Conservation (phyloP, 2,888 invertebrate genomes). For the Archips crataeganus region DNA sequence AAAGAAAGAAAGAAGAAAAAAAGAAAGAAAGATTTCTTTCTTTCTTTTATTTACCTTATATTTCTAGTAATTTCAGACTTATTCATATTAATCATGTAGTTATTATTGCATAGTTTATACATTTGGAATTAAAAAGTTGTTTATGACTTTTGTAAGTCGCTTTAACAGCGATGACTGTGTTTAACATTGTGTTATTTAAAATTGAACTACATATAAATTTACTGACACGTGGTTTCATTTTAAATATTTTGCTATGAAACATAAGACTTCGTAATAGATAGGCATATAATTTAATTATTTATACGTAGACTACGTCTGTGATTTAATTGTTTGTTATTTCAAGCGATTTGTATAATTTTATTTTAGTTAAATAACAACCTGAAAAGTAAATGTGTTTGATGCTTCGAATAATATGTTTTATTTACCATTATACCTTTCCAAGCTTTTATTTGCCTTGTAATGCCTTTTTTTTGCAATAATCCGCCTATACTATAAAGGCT, state of each 20-base stretch:
- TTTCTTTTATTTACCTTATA: not conserved
- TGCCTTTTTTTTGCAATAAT: too few species aligned
- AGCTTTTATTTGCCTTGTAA: too few species aligned
- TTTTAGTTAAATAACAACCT: constrained; percentile 11
- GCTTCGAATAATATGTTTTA: constrained; percentile 31
- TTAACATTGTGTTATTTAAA: not conserved
- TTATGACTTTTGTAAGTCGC: constrained; percentile 5
- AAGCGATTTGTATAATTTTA: constrained; percentile 11
- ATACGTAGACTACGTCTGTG: constrained; percentile 19
- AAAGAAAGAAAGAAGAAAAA: too few species aligned
- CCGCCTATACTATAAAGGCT: too few species aligned
- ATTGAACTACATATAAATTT: not conserved
- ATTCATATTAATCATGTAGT: constrained; percentile 12
- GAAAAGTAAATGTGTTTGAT: constrained; percentile 26
- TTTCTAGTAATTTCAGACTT: constrained; percentile 23
- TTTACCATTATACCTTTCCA: not conserved
- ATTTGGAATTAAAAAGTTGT: not conserved
- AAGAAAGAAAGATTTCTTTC: too few species aligned
- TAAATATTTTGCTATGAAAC: not conserved
- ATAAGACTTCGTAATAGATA: not conserved
- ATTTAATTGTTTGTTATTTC: constrained; percentile 31
- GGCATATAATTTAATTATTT: not conserved
- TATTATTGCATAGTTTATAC: constrained; percentile 12
- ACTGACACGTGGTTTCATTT: not conserved
- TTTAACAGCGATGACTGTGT: not conserved